Percentiles rank a stretch among this genome's conserved stretches.
Evolutionary conservation across 2,888 invertebrate genomes (phyloP).

Genomic region (Papilio gigon): DNA sequence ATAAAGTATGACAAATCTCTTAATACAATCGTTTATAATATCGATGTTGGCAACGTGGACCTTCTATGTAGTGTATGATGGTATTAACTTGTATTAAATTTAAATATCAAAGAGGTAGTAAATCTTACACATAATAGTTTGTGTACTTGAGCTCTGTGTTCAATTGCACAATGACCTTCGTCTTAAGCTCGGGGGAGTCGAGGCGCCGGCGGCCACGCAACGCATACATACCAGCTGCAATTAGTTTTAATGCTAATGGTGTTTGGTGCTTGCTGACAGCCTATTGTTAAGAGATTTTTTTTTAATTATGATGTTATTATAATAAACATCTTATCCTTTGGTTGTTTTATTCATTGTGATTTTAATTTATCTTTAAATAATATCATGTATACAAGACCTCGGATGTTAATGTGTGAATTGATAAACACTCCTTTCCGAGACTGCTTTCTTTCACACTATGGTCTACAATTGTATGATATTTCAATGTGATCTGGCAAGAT

Average conservation of each 20-base stretch:
- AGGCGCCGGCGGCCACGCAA: conserved; percentile 52
- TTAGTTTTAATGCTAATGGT: conserved; percentile 75
- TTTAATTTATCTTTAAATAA: not conserved
- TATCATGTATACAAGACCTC: not conserved
- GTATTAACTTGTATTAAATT: conserved; percentile 23
- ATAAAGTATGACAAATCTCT: not conserved
- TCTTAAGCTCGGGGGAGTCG: conserved; percentile 55
- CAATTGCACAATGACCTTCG: conserved; percentile 70
- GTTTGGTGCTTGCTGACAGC: conserved; percentile 58
- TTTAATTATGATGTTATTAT: conserved; percentile 34
- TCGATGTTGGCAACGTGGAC: conserved; percentile 12
- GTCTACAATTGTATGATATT: too few species aligned
- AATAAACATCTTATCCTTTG: not conserved
- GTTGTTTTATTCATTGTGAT: not conserved
- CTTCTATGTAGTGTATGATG: conserved; percentile 11
- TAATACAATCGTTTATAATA: not conserved
- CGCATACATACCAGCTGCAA: conserved; percentile 62
- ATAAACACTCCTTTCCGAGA: too few species aligned
- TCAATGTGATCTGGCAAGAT: too few species aligned
- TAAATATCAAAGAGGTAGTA: conserved; percentile 21
- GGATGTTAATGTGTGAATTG: not conserved
- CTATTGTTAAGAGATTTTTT: conserved; percentile 66
- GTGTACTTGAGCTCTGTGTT: conserved; percentile 47
- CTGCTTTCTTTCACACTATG: too few species aligned
- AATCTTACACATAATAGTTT: conserved; percentile 40